Evolutionary conservation across 2,888 invertebrate species (phyloP).

Genomic region (Drosophila villosipedis): DNA sequence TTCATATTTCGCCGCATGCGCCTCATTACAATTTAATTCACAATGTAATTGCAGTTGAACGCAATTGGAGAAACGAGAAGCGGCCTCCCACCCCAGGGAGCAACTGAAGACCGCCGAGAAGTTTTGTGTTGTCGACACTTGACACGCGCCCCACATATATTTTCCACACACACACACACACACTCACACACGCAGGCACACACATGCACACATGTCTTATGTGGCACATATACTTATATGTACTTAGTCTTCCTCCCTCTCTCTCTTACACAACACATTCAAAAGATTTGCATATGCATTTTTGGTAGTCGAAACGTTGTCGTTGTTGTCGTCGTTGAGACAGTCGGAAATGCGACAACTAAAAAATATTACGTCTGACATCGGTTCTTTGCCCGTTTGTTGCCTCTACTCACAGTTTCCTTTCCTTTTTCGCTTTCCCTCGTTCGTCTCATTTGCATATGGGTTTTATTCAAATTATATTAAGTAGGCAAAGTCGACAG

Average conservation of each 20-base stretch:
- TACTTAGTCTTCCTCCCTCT: conserved; percentile 18
- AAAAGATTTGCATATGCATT: conserved; percentile 69
- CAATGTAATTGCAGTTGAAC: conserved; percentile 77
- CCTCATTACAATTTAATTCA: conserved; percentile 83
- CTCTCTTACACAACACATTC: background rate
- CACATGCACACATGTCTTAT: conserved; percentile 22
- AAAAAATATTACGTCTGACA: conserved; percentile 64
- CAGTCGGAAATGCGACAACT: conserved; percentile 76
- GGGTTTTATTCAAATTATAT: conserved; percentile 72
- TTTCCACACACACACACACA: conserved; percentile 40
- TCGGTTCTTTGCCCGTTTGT: conserved; percentile 38
- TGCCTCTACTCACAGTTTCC: conserved; percentile 33
- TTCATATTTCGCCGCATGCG: conserved; percentile 75
- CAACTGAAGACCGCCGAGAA: conserved; percentile 29
- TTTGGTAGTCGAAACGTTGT: conserved; percentile 54
- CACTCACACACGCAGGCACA: no score
- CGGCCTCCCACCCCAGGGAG: background rate
- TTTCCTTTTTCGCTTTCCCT: background rate
- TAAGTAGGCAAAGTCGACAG: conserved; percentile 60
- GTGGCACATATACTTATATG: conserved; percentile 35
- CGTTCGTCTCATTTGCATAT: conserved; percentile 60
- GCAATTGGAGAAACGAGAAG: conserved; percentile 1
- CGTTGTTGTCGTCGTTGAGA: conserved; percentile 14
- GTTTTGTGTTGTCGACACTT: conserved; percentile 69
- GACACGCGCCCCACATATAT: conserved; percentile 80